phyloP scores from a whole-genome alignment of 2,797 vertebrate genomes.

The Hybognathus amarus region DNA sequence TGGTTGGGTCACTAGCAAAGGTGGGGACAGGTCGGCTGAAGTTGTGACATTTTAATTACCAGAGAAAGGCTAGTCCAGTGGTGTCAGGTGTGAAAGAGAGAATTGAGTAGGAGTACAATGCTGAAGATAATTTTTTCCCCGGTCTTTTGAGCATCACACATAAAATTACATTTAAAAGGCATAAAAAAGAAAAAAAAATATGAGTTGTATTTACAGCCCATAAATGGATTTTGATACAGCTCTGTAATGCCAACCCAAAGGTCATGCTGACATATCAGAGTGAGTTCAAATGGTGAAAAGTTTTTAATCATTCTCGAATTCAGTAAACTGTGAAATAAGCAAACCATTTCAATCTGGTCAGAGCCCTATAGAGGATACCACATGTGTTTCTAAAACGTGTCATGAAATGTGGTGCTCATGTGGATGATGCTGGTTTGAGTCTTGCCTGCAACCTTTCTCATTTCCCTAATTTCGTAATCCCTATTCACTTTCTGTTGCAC shows the following conservation, averaged over 20 bases:
- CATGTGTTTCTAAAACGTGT: background rate
- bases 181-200: too few species aligned
- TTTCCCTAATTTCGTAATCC: background rate
- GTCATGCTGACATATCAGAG: slow-evolving; percentile 9
- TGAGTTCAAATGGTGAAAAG: background rate
- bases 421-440: background rate
- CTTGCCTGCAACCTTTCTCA: too few species aligned
- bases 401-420: background rate
- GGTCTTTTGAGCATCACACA: background rate
- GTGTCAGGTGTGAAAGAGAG: slow-evolving; percentile 34
- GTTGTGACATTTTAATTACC: slow-evolving; percentile 77
- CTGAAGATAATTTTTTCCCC: background rate
- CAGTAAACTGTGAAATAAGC: slow-evolving; percentile 1
- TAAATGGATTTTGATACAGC: background rate
- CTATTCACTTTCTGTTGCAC: background rate
- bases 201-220: background rate
- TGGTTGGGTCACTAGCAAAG: slow-evolving; percentile 63
- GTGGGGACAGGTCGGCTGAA: slow-evolving; percentile 44
- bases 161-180: slow-evolving; percentile 2
- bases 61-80: slow-evolving; percentile 60
- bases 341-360: background rate
- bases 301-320: background rate
- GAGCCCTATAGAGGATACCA: background rate
- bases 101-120: slow-evolving; percentile 10
- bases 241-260: slow-evolving; percentile 11